Evolutionary conservation across 2,888 invertebrate species (phyloP).

Genomic region (Gandaritis pyraliata): DNA sequence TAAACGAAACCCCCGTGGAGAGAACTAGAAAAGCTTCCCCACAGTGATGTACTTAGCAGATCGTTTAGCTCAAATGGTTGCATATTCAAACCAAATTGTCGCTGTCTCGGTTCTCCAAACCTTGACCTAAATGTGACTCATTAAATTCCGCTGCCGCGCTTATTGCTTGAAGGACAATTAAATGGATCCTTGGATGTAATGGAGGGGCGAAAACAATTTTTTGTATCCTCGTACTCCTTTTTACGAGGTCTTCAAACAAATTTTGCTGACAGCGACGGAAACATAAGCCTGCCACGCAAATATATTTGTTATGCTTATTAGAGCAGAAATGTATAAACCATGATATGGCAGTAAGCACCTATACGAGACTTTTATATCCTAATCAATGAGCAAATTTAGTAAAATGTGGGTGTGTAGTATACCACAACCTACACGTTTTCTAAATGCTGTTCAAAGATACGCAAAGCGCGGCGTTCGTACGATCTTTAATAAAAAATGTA

Average conservation of each 20-base stretch:
- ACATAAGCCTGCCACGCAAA: conserved; percentile 34
- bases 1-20: conserved; percentile 12
- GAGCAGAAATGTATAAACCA: conserved; percentile 13
- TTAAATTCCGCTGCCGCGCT: conserved; percentile 73
- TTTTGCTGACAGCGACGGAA: conserved; percentile 36
- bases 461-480: neutral
- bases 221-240: conserved; percentile 58
- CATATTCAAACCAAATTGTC: conserved; percentile 39
- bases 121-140: conserved; percentile 74
- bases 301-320: conserved; percentile 27
- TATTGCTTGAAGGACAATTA: conserved; percentile 72
- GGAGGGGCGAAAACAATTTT: conserved; percentile 57
- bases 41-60: conserved; percentile 31
- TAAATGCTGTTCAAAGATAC: neutral
- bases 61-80: conserved; percentile 45
- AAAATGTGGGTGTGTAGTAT: no score
- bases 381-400: no score
- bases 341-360: neutral
- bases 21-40: conserved; percentile 8
- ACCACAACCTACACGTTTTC: neutral
- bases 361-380: no score
- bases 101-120: conserved; percentile 46
- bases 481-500: conserved; percentile 19
- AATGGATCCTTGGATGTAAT: conserved; percentile 62
- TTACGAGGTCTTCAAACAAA: conserved; percentile 55